Evolutionary conservation across 2,797 vertebrate genomes (phyloP).

Genomic region (Cynodonichthys magdalenae): DNA sequence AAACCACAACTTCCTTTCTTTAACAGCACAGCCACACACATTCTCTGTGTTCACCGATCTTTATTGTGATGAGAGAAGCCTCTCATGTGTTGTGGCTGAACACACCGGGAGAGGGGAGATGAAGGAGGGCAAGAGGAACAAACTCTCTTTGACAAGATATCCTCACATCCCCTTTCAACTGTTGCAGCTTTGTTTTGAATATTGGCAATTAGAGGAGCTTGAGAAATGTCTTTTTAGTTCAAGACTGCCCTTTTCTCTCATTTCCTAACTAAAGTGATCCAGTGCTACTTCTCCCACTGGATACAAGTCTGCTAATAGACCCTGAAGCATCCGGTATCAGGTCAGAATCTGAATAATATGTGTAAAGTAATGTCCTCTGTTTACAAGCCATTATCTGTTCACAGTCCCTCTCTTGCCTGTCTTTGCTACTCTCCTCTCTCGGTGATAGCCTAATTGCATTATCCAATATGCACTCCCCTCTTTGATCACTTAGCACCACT

Average conservation of each 20-base stretch:
- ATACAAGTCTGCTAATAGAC: constrained; percentile 72
- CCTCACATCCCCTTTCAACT: constrained; percentile 43
- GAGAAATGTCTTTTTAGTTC: constrained; percentile 49
- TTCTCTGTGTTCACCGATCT: constrained; percentile 60
- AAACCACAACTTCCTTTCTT: constrained; percentile 61
- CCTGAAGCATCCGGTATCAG: constrained; percentile 77
- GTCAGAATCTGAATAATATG: constrained; percentile 77
- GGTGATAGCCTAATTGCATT: constrained; percentile 80
- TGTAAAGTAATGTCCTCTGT: constrained; percentile 80
- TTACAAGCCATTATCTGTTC: constrained; percentile 79
- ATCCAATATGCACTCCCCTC: constrained; percentile 79
- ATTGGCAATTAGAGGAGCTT: constrained; percentile 66
- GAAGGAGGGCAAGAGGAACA: constrained; percentile 24
- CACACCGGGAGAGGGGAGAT: constrained; percentile 35
- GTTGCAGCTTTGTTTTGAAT: constrained; percentile 59
- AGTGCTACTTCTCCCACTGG: constrained; percentile 57
- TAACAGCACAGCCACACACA: constrained; percentile 32
- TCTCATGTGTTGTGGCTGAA: constrained; percentile 71
- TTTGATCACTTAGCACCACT: constrained; percentile 83
- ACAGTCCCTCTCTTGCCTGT: constrained; percentile 68
- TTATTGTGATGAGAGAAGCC: constrained; percentile 69
- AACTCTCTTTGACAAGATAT: constrained; percentile 41
- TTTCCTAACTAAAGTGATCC: constrained; percentile 65
- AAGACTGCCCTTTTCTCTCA: constrained; percentile 57
- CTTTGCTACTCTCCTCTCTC: constrained; percentile 70